Evolutionary conservation across 2,888 invertebrate genomes (phyloP).

Genomic region (Ochlodes sylvanus): DNA sequence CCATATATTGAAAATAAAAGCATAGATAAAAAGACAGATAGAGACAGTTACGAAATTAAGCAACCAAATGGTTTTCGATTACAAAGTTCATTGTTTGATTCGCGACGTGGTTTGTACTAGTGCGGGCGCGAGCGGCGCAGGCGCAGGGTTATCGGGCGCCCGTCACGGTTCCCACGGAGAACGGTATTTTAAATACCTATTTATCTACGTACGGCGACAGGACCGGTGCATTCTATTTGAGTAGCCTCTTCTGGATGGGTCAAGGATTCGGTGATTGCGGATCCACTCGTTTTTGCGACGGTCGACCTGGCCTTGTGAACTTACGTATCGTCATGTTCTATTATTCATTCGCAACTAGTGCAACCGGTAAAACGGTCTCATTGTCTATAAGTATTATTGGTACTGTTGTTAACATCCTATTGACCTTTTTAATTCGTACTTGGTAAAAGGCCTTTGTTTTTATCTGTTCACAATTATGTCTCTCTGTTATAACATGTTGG

Average conservation of each 20-base stretch:
- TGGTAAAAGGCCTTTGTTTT: constrained; percentile 23
- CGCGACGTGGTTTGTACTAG: constrained; percentile 57
- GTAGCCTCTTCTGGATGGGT: constrained; percentile 84
- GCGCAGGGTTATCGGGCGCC: constrained; percentile 67
- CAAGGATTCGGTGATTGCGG: constrained; percentile 82
- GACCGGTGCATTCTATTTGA: constrained; percentile 76
- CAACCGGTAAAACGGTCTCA: constrained; percentile 31
- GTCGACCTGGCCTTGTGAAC: constrained; percentile 76
- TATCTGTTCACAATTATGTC: background rate
- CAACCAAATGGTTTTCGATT: constrained; percentile 78
- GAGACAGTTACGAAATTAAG: constrained; percentile 77
- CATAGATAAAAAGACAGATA: constrained; percentile 75
- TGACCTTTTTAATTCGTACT: constrained; percentile 29
- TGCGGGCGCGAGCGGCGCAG: constrained; percentile 50
- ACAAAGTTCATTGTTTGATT: constrained; percentile 77
- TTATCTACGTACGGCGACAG: constrained; percentile 80
- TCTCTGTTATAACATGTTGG: constrained; percentile 41
- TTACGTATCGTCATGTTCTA: constrained; percentile 70
- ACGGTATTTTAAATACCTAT: constrained; percentile 83
- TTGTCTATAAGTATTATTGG: constrained; percentile 24
- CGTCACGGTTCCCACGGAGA: constrained; percentile 82
- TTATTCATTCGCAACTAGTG: constrained; percentile 56
- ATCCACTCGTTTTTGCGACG: constrained; percentile 66
- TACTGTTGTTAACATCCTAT: constrained; percentile 36
- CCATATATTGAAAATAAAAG: constrained; percentile 77